phyloP scores from a whole-genome alignment of 2,888 invertebrate genomes.

The Athetis lepigone region DNA sequence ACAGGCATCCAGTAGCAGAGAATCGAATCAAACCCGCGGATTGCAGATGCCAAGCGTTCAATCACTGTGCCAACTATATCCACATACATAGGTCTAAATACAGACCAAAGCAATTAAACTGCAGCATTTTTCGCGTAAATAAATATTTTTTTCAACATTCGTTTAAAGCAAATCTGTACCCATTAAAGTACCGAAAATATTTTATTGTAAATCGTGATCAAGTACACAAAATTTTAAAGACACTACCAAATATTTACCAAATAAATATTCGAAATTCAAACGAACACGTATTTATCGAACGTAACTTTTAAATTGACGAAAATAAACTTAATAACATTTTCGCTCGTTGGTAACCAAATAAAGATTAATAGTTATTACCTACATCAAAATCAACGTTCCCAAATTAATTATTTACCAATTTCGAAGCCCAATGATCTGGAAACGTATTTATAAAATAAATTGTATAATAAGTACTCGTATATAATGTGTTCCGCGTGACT shows the following conservation, averaged over 20 bases:
- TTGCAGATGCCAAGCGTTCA: no score
- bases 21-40: no score
- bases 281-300: constrained; percentile 25
- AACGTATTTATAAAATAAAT: constrained; percentile 73
- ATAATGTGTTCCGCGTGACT: constrained; percentile 78
- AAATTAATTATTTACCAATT: constrained; percentile 61
- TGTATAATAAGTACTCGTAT: constrained; percentile 71
- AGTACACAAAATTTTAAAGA: constrained; percentile 17
- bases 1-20: no score
- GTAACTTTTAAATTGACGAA: constrained; percentile 18
- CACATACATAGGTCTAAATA: background rate
- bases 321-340: constrained; percentile 18
- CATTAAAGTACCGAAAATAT: constrained; percentile 31
- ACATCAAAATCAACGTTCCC: constrained; percentile 40
- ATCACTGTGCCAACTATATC: constrained; percentile 7
- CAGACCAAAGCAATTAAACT: constrained; percentile 5
- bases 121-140: background rate
- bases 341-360: constrained; percentile 19
- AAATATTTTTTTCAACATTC: background rate
- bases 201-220: constrained; percentile 13
- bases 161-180: background rate
- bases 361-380: constrained; percentile 32
- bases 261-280: constrained; percentile 23
- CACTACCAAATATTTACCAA: constrained; percentile 30
- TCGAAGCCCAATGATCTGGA: constrained; percentile 52